Base-by-base conservation (phyloP, 1,140 invertebrate species). In the Atta texana region DNA sequence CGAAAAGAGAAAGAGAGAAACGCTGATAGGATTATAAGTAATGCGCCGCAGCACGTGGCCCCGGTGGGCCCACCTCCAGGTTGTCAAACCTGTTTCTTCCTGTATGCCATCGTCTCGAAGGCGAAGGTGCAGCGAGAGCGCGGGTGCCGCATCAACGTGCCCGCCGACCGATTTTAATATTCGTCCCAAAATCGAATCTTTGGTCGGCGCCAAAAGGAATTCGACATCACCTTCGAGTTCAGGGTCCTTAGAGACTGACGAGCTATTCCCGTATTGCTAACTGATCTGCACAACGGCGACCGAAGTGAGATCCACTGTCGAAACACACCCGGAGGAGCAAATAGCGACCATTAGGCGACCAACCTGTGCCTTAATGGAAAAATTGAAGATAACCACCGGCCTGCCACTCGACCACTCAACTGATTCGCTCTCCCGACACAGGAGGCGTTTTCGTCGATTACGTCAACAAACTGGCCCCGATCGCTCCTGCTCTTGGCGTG, bases 41-140 rank as follows among this genome's bases (percentile, higher is more conserved):
- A 95, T 95, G 94, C 93, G 93, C 89, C 94, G 93, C 92, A 94
- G 94, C 93, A 94, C 93, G 93, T 94, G 94, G 94, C 94, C 92
- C 91, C 90, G 91, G 91, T 93, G 89, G 91, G 90, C 92, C 92
- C 91, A 92, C 92, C 91, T 93, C 92, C 92, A 93, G 92, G 91
- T 95, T 94, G 94, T 95, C 94, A 95, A 95, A 95, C 94, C 94
- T 94, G 94, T 95, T 95, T 94, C 90, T 89, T 91, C 89, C 81
- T 90, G 88, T 91, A 85, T 92, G 89, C 90, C 88, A 92, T 89
- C 90, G 85, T 91, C 90, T 90, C 86, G 90, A 91, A 90, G 88
- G 81, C 88, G 88, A 89, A 90, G 90, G 89, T 90, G 90, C 90
- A 90, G 82, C 87, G 78, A 71, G 82, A 88, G 89, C 76, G 87